Conservation (phyloP, 1,140 invertebrate genomes). For the Bacillus rossius region DNA sequence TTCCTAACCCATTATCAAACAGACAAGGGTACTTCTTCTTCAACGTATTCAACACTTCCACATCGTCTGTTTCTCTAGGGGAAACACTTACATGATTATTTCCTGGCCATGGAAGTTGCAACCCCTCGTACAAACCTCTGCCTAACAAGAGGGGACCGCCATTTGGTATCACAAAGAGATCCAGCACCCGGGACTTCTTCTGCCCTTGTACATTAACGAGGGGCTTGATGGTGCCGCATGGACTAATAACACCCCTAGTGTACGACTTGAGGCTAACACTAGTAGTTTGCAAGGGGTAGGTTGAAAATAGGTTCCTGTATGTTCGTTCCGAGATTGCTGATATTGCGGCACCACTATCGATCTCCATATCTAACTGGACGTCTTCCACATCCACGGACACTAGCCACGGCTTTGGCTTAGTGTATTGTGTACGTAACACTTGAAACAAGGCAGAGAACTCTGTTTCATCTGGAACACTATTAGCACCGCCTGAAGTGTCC, state of each 20-base stretch:
- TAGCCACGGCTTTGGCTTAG: no score
- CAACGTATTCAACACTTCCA: neutral
- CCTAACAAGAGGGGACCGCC: constrained; percentile 19
- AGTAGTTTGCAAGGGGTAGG: no score
- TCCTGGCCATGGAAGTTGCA: constrained; percentile 2
- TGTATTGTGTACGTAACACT: no score
- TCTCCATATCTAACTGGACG: no score
- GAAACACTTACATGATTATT: neutral
- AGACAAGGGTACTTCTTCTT: neutral
- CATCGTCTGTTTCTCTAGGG: neutral
- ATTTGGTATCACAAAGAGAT: neutral
- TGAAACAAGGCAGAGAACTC: no score
- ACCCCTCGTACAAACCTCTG: constrained; percentile 22
- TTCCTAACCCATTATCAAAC: neutral
- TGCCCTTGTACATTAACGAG: neutral
- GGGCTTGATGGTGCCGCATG: neutral
- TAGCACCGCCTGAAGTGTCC: no score
- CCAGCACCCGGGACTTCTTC: neutral
- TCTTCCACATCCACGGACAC: no score
- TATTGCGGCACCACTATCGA: no score
- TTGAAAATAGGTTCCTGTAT: no score
- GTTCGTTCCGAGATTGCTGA: no score
- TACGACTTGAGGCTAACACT: neutral
- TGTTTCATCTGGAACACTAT: no score
- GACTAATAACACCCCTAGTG: neutral